Evolutionary conservation across 2,797 vertebrate species (phyloP), one percentile per base, ranked within the genome.

Genomic region (Somateria mollissima): DNA sequence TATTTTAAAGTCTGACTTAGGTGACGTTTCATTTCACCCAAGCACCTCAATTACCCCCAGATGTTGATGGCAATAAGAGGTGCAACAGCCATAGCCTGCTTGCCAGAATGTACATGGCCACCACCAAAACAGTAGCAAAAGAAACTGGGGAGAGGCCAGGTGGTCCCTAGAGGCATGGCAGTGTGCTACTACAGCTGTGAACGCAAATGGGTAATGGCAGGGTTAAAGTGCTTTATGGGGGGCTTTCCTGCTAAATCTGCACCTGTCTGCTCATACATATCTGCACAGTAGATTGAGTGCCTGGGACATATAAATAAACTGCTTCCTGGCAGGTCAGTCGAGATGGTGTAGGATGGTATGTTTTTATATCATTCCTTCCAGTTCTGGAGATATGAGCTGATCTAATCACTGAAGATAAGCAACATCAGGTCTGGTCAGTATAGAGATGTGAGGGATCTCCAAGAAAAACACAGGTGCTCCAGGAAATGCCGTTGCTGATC

Each of bases 391-490:
- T 84, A 94, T 15, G 83, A 94, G 57, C 71, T 90, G 91, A 89
- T 87, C 94, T 61, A 91, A 92, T 94, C 85, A 78, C 16, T 0
- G 8, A 5, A 91, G 87, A 94, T 87, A 90, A 94, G 90, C 85
- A 87, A 11, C 83, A 37, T 49, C 86, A 90, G 80, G 57, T 90
- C 94, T 94, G 95, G 91, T 89, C 83, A 90, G 91, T 6, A 10
- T 0, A 11, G 80, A 65, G 80, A 86, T 27, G 51, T 53, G 47
- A 80, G 77, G 92, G 74, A 84, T 60, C 80, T 94, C 95, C 96
- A 96, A 96, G 91, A 90, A 92, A 97, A 96, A 95, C 92, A 94
- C 94, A 94, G 95, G 95, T 97, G 95, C 94, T 95, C 64, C 94
- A 94, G 92, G 94, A 96, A 96, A 94, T 80, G 71, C 87, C 3